Evolutionary conservation across 2,113 vertebrate genomes (phyloP).

Genomic region (Sphyrna mokarran): DNA sequence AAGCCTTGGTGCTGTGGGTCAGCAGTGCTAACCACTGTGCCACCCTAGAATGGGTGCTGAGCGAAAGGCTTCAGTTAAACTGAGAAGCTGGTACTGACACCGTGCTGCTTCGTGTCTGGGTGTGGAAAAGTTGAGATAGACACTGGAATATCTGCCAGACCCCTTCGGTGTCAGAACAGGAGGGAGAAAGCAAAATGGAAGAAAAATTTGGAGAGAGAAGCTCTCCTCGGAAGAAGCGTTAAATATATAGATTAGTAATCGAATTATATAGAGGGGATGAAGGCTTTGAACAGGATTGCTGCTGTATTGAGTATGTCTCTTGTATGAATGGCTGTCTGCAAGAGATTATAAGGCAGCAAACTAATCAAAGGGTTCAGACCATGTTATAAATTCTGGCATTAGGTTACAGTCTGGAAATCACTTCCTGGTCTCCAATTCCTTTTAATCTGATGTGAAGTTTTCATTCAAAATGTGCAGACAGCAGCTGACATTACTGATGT

Average conservation of each 20-base stretch:
- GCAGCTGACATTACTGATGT: not conserved
- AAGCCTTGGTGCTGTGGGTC: no score
- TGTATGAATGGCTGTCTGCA: not conserved
- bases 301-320: not conserved
- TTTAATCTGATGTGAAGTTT: not conserved
- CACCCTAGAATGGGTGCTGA: no score
- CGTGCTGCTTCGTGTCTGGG: no score
- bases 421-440: not conserved
- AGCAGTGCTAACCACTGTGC: no score
- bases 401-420: not conserved
- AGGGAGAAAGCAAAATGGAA: not conserved
- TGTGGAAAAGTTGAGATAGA: not conserved
- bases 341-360: not conserved
- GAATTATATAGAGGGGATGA: not conserved
- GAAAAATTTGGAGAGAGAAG: not conserved
- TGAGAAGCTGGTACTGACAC: no score
- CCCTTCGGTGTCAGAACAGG: not conserved
- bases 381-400: not conserved
- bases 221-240: not conserved
- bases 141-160: not conserved
- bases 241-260: not conserved
- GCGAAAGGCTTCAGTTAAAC: no score
- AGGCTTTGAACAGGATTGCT: not conserved
- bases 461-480: not conserved
- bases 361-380: not conserved